Base-by-base conservation (phyloP, 1,140 invertebrate genomes). In the Gerris buenoi region DNA sequence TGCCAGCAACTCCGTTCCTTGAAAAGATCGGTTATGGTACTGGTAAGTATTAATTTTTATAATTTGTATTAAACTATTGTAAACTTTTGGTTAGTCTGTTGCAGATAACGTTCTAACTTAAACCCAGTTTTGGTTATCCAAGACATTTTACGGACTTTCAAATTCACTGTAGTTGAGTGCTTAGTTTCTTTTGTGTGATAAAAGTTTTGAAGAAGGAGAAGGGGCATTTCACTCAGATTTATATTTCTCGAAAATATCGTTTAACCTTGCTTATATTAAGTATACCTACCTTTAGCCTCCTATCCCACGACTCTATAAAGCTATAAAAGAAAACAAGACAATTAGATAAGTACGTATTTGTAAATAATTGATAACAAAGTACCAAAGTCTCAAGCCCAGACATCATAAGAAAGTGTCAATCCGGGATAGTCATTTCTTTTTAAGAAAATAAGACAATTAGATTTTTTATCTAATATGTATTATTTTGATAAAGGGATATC, bases 1-100 rank as follows among this genome's bases (percentile, higher is more conserved):
- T 85, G 70, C 87, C 88, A 14, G 79, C 86, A 3, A 87, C 87
- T 0, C 88, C 88, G 0, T 83, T 81, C 74, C 74, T 89, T 66
- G 80, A 86, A 72, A 76, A 82, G 73, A 80, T 89, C 67, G 87
- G 87, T 71, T 88, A 85, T 80, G 88, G 88, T 62, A 87, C 86
- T 72, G 87, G 88, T 89, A 81, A 76, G 68, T 66, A n/a, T n/a
- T n/a, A n/a, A n/a, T n/a, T n/a, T n/a, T n/a, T n/a, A n/a, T 68
- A 61, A 65, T 67, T 58, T 66, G 28, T 65, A 62, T 46, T 59
- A 65, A 68, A 63, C 58, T 69, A 66, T 25, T 56, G 46, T 15
- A 58, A 23, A 29, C 46, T 61, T 26, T 65, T 67, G 25, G 60
- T 22, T 66, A 67, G 63, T 69, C 56, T 27, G 63, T 23, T 60